Conservation (phyloP, 2,113 vertebrate species). For the Chlorocebus sabaeus region DNA sequence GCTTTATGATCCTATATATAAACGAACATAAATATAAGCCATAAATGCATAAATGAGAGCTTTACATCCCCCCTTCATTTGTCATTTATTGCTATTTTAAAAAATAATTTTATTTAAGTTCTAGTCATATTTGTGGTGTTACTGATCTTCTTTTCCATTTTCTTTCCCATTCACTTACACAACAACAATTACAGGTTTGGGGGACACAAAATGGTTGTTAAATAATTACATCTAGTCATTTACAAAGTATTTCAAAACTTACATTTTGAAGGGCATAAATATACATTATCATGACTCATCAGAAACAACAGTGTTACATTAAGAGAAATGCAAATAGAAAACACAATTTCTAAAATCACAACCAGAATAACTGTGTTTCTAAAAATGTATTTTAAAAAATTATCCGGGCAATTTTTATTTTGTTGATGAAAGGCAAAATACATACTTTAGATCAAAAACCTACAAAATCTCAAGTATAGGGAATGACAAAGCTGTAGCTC, state of each 20-base stretch:
- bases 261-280: background rate
- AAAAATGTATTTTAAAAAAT: background rate
- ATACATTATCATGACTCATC: constrained; percentile 11
- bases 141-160: background rate
- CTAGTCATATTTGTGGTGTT: background rate
- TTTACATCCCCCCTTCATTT: background rate
- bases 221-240: background rate
- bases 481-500: background rate
- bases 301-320: background rate
- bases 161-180: background rate
- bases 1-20: constrained; percentile 40
- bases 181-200: background rate
- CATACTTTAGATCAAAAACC: background rate
- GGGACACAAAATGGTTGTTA: background rate
- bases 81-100: constrained; percentile 1
- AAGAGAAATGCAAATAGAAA: constrained; percentile 8
- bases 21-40: background rate
- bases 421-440: background rate
- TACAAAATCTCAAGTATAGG: background rate
- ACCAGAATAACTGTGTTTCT: background rate
- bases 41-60: background rate
- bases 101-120: constrained; percentile 37
- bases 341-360: background rate
- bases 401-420: background rate
- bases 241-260: constrained; percentile 46